Evolutionary conservation across 2,797 vertebrate species (phyloP).

Genomic region (Salmo trutta): DNA sequence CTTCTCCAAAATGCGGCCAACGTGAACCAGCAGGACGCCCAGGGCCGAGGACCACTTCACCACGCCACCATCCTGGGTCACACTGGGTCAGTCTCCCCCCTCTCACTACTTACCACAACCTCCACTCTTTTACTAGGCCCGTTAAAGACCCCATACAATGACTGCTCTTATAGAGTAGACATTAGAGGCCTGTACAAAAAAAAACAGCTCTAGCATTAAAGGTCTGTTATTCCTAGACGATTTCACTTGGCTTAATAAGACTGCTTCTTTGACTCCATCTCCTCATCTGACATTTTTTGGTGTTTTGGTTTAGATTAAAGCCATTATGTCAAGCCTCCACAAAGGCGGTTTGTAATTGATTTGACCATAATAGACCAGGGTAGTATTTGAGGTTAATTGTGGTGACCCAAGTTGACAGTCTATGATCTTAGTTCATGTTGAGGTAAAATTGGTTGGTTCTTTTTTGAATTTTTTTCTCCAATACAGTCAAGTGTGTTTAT

Average conservation of each 20-base stretch:
- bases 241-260: neutral
- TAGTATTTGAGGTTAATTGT: neutral
- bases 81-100: slow-evolving; percentile 81
- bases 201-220: neutral
- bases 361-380: neutral
- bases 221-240: neutral
- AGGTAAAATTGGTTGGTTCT: neutral
- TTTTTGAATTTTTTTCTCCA: neutral
- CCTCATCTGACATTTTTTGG: neutral
- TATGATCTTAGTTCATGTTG: neutral
- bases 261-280: neutral
- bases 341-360: neutral
- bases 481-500: slow-evolving; percentile 94
- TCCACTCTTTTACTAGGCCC: neutral
- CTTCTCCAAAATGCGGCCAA: slow-evolving; percentile 95
- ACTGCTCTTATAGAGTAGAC: too few relatives aligned
- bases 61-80: slow-evolving; percentile 95
- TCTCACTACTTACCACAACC: neutral
- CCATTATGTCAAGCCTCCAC: neutral
- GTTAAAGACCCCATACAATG: too few relatives aligned
- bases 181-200: too few relatives aligned
- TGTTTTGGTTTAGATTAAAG: neutral
- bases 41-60: slow-evolving; percentile 91
- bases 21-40: slow-evolving; percentile 91
- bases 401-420: neutral